Percentiles rank a stretch among this genome's conserved stretches.
phyloP scores from a whole-genome alignment of 2,888 invertebrate genomes.

The Trisateles emortualis region DNA sequence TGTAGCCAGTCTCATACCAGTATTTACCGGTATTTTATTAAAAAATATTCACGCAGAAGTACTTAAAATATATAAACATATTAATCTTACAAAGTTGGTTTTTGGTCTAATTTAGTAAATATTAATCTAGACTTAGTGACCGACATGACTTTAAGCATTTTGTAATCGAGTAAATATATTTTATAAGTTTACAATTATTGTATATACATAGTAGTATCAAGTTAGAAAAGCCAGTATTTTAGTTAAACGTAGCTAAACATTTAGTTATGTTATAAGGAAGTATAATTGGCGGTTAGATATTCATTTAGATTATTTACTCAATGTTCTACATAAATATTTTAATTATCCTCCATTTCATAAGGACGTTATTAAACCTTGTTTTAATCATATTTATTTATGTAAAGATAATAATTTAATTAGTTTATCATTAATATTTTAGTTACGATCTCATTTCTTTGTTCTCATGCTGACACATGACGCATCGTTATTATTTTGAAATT shows the following conservation, averaged over 20 bases:
- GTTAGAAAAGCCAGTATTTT: too few species aligned
- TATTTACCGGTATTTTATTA: too few species aligned
- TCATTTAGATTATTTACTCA: background rate
- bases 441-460: background rate
- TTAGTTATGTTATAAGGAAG: background rate
- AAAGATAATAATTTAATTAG: background rate
- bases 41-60: too few species aligned
- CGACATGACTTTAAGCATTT: too few species aligned
- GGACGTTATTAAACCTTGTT: background rate
- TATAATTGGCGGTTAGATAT: background rate
- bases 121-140: background rate
- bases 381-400: background rate
- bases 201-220: too few species aligned
- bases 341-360: background rate
- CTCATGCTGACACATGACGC: background rate
- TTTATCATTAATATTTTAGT: background rate
- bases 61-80: background rate
- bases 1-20: too few species aligned
- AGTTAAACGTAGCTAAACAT: too few species aligned
- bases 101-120: constrained; percentile 15
- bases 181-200: too few species aligned
- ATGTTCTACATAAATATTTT: background rate
- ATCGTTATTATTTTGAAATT: background rate
- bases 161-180: too few species aligned
- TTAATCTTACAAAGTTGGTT: constrained; percentile 28